Conservation (phyloP, 2,113 vertebrate species). For the Pseudopodoces humilis region DNA sequence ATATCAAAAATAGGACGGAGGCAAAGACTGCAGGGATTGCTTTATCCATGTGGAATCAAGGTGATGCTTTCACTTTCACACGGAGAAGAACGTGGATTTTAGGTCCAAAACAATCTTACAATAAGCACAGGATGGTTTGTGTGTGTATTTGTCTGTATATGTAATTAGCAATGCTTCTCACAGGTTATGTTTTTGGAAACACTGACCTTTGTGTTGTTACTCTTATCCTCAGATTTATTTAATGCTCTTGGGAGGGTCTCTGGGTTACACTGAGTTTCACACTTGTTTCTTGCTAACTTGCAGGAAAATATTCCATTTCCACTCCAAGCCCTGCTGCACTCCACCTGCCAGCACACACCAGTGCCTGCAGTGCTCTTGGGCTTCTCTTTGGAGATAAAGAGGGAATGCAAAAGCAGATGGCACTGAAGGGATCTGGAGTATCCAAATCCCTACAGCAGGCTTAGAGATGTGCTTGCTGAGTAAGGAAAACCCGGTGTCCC, state of each 20-base stretch:
- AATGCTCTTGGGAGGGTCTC: background rate
- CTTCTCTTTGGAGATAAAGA: background rate
- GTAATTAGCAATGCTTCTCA: background rate
- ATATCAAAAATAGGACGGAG: background rate
- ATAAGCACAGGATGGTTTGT: background rate
- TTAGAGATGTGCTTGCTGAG: background rate
- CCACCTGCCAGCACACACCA: background rate
- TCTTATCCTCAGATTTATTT: background rate
- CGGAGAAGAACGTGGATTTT: background rate
- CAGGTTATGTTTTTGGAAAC: background rate
- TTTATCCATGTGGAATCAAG: background rate
- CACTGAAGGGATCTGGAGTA: background rate
- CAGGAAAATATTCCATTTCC: background rate
- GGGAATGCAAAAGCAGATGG: background rate
- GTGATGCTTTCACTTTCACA: background rate
- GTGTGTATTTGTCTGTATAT: background rate
- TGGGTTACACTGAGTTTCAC: background rate
- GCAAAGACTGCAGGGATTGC: background rate
- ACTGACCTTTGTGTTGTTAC: background rate
- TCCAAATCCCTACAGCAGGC: background rate
- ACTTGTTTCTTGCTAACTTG: background rate
- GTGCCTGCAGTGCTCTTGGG: fast-evolving
- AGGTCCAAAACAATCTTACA: background rate
- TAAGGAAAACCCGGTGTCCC: background rate
- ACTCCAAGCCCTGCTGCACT: background rate